Conservation (phyloP, 2,888 invertebrate species). For the Tanytarsus gracilentus region DNA sequence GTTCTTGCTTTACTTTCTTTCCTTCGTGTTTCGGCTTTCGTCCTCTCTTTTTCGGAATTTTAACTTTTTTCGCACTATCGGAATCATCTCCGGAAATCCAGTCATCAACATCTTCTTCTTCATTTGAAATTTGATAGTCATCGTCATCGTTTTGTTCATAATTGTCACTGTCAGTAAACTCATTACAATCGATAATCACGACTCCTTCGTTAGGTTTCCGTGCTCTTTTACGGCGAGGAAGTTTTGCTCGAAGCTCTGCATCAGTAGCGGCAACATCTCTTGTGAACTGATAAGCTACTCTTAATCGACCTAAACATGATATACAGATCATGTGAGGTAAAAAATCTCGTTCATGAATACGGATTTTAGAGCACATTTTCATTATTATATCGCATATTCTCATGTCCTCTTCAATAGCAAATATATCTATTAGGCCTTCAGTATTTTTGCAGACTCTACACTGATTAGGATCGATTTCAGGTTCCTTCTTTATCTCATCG, state of each 20-base stretch:
- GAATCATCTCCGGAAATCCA: slow-evolving; percentile 34
- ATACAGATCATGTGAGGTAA: slow-evolving; percentile 43
- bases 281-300: slow-evolving; percentile 40
- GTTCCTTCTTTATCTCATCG: too few relatives aligned
- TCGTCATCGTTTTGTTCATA: slow-evolving; percentile 35
- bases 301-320: slow-evolving; percentile 39
- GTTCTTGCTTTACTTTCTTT: slow-evolving; percentile 11
- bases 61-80: slow-evolving; percentile 32
- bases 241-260: slow-evolving; percentile 39
- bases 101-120: slow-evolving; percentile 35
- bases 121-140: slow-evolving; percentile 41
- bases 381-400: slow-evolving; percentile 41
- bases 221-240: slow-evolving; percentile 41
- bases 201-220: slow-evolving; percentile 38
- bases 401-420: slow-evolving; percentile 35
- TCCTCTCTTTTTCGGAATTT: slow-evolving; percentile 31
- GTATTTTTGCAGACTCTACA: slow-evolving; percentile 41
- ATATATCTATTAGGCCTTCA: slow-evolving; percentile 38
- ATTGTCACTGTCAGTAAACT: slow-evolving; percentile 32
- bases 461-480: slow-evolving; percentile 38
- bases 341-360: slow-evolving; percentile 41
- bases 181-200: slow-evolving; percentile 41
- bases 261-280: slow-evolving; percentile 41
- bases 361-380: slow-evolving; percentile 40
- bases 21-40: slow-evolving; percentile 29